Base-by-base conservation (phyloP, 2,797 vertebrate genomes). In the Synanceia verrucosa region DNA sequence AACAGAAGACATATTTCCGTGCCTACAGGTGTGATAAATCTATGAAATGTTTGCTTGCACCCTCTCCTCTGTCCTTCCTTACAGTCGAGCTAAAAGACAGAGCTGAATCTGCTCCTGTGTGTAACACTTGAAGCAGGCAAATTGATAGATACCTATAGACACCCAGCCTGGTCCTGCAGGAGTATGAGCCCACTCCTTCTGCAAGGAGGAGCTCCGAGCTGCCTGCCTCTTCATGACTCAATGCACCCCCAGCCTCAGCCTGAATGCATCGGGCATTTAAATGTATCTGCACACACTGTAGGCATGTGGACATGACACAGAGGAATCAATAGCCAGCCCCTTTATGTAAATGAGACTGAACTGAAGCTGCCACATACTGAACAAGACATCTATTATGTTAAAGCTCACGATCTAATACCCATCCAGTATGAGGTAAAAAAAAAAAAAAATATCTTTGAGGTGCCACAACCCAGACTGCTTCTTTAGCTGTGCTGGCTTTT, bases 321-420 rank as follows among this genome's bases (percentile, higher is more conserved):
- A 39, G 57, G 81, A 86, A 91, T 93, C 89, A 70, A 92, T 91
- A 84, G 19, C 59, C 59, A 66, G 57, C 52, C 52, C 58, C 47
- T 76, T 48, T 73, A 85, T 89, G 89, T 48, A 86, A 85, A 92
- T 87, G 53, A 77, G 63, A 85, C 55, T 59, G 23, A 67, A 65
- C 62, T 41, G 16, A 64, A 73, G 64, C 63, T 71, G 67, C 34
- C 53, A 56, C 69, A 60, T 21, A 65, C 67, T 56, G 57, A 46
- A 50, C 24, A 28, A 68, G 53, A 61, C 55, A 57, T 74, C 50
- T 5, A 48, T 66, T 63, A 63, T 66, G 52, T 55, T 71, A 31
- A 64, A 56, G 57, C 58, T 68, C 2, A 51, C 34, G 1, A 23
- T 56, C 21, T 33, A 23, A 66, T 50, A 52, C 47, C n/a, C 43